Evolutionary conservation across 2,888 invertebrate species (phyloP).

Genomic region (Thymelicus sylvestris): DNA sequence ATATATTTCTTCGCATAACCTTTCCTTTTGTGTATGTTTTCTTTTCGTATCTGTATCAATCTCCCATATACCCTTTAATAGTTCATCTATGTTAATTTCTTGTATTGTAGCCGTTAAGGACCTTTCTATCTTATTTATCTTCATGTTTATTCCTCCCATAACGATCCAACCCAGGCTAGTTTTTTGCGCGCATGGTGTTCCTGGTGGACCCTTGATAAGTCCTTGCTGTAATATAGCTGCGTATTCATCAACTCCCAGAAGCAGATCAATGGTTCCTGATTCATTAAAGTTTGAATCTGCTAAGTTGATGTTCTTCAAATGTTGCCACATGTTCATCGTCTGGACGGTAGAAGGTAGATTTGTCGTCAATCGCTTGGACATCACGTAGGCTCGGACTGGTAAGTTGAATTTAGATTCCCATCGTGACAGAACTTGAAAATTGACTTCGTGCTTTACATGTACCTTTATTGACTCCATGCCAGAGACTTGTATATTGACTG

Average conservation of each 20-base stretch:
- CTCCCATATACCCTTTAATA: slow-evolving; percentile 36
- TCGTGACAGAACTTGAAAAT: background rate
- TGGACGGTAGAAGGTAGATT: background rate
- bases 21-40: slow-evolving; percentile 41
- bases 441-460: too few species aligned
- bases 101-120: too few species aligned
- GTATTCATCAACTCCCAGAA: slow-evolving; percentile 43
- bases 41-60: slow-evolving; percentile 37
- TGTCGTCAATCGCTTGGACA: background rate
- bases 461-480: too few species aligned
- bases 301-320: too few species aligned
- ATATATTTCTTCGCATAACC: background rate
- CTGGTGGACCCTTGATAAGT: slow-evolving; percentile 8
- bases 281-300: too few species aligned
- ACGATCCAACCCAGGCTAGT: too few species aligned
- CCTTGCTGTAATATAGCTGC: slow-evolving; percentile 20
- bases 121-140: too few species aligned
- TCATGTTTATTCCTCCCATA: too few species aligned
- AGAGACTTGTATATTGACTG: too few species aligned
- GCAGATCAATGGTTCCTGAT: slow-evolving; percentile 39
- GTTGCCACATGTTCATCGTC: background rate
- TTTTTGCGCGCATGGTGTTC: slow-evolving; percentile 4
- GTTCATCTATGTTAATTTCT: too few species aligned
- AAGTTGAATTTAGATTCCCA: too few species aligned
- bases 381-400: background rate